Conservation (phyloP, 2,888 invertebrate species). For the Theretra japonica region DNA sequence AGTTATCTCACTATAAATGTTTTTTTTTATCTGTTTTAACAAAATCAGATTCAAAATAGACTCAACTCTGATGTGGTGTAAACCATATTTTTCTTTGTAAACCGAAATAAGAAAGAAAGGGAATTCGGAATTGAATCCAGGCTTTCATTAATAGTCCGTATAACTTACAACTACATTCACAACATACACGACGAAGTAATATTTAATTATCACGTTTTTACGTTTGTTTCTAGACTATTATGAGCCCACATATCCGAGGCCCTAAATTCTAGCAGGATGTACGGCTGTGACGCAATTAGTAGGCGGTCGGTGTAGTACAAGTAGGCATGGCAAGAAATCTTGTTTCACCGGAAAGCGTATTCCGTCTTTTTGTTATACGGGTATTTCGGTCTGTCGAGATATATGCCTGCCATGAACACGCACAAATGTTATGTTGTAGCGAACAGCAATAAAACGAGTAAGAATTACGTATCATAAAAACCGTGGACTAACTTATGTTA, state of each 20-base stretch:
- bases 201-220: no score
- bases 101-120: no score
- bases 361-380: background rate
- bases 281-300: background rate
- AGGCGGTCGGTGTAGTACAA: background rate
- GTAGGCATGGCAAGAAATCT: background rate
- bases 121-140: no score
- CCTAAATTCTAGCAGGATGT: background rate
- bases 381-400: background rate
- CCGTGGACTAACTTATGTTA: no score
- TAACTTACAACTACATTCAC: no score
- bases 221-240: background rate
- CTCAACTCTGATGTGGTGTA: no score
- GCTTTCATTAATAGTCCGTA: no score
- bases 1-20: no score
- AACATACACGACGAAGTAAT: no score
- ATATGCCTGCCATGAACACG: slow-evolving; percentile 3
- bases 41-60: no score
- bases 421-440: slow-evolving; percentile 1
- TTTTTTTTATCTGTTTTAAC: no score
- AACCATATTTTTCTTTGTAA: no score
- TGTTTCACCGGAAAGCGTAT: background rate
- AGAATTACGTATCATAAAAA: background rate
- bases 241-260: background rate
- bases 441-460: slow-evolving; percentile 2